Conservation (phyloP, 2,113 vertebrate species). For the Sterna hirundo region DNA sequence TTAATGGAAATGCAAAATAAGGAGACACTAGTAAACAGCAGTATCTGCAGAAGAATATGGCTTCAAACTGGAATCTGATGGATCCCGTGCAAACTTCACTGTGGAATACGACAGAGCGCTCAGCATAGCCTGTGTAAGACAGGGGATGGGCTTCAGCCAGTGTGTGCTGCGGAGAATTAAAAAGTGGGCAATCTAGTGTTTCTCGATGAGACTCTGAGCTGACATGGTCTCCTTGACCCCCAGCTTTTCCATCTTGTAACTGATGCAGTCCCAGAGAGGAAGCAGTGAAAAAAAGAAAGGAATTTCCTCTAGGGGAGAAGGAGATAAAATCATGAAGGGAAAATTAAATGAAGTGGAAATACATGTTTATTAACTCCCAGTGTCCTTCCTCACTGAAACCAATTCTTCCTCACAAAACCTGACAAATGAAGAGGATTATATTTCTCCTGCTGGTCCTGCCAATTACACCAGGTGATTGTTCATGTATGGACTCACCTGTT, state of each 20-base stretch:
- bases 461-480: not conserved
- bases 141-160: not conserved
- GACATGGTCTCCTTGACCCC: not conserved
- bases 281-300: not conserved
- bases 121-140: not conserved
- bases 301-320: not conserved
- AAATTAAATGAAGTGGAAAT: not conserved
- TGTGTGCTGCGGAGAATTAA: not conserved
- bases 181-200: not conserved
- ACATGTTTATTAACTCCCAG: not conserved
- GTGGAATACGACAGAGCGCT: not conserved
- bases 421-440: not conserved
- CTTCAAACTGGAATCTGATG: not conserved
- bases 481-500: not conserved
- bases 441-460: not conserved
- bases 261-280: not conserved
- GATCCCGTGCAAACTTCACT: not conserved
- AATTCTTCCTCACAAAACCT: not conserved
- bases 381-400: not conserved
- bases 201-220: not conserved
- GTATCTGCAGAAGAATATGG: not conserved
- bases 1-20: not conserved
- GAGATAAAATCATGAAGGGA: not conserved
- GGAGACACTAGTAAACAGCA: not conserved
- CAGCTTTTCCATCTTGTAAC: not conserved